These are phyloP conservation scores for Heliangelus exortis DNA, from an alignment of 2,797 vertebrate genomes.

Conservation along the genomic window DNA sequence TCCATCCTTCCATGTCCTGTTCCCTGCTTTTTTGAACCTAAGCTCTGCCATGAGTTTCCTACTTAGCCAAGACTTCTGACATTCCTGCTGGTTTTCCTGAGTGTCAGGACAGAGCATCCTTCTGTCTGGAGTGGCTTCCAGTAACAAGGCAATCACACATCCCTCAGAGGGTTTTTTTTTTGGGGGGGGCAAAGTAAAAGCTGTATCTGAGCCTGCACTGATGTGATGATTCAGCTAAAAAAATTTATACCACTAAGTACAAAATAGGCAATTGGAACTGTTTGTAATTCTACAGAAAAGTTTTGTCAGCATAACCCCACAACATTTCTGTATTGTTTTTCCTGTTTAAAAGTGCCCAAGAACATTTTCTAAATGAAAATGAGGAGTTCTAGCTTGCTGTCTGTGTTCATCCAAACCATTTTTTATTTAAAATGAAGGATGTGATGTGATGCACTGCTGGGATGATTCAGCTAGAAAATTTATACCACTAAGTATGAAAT, in stretches of 20 bases:
- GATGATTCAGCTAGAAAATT: background rate
- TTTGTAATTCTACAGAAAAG: background rate
- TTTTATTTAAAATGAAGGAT: background rate
- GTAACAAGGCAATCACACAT: background rate
- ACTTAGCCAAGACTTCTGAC: background rate
- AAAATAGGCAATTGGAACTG: background rate
- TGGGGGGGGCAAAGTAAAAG: background rate
- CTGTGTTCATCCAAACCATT: accelerated
- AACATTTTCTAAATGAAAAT: background rate
- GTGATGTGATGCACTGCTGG: background rate
- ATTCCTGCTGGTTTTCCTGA: background rate
- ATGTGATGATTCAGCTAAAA: background rate
- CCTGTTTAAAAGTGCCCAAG: background rate
- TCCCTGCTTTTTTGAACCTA: background rate
- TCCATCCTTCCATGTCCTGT: background rate
- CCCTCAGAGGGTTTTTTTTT: background rate
- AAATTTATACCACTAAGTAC: background rate
- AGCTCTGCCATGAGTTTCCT: background rate
- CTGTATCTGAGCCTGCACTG: background rate
- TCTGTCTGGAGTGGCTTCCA: background rate
- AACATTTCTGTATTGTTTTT: background rate
- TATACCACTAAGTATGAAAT: background rate
- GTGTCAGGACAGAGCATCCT: background rate
- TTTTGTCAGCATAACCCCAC: background rate
- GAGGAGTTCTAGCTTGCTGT: background rate